Evolutionary conservation across 1,140 invertebrate species (phyloP), one percentile per base, ranked within the genome.

Genomic region (Heliconius eleuchia): DNA sequence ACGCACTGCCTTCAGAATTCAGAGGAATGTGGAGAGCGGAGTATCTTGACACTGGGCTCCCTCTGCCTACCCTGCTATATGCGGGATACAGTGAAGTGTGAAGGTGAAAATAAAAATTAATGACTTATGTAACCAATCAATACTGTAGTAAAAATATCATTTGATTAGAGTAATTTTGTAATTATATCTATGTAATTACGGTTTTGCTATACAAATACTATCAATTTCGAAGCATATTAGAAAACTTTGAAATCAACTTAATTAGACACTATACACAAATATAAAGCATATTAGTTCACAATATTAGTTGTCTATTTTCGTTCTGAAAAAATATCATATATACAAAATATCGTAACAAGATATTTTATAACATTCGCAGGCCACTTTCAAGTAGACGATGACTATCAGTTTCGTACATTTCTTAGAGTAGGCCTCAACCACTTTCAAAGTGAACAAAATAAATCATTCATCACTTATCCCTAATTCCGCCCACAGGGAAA

Each of bases 381-480:
- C 55, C 18, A 34, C 37, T 42, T 72, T 7, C 3, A 72, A 72
- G 37, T 27, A 42, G 30, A 39, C 39, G 23, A 73, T 80, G 79
- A 80, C 55, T 76, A 60, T 78, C 34, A 73, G 30, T 73, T 78
- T 78, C 34, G 1, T 3, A 42, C 30, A 37, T 60, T 60, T 55
- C 19, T 42, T 13, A 77, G 46, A 78, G 77, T 55, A 77, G 70
- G 70, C 76, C 55, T 18, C 42, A 77, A 55, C 19, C 76, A 77
- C 66, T 77, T 72, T 9, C 19, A 57, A 81, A 84, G 72, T 83
- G 81, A 77, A 80, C 81, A 76, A 79, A 88, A 86, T 89, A 88
- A 88, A 89, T 90, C 86, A 88, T 89, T 88, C 85, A 88, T 85
- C 83, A 84, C 72, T 80, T 85, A 84, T 75, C 76, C 81, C 83